These are phyloP conservation scores for Gerris lacustris DNA, from an alignment of 2,888 invertebrate genomes.

Conservation along the genomic window DNA sequence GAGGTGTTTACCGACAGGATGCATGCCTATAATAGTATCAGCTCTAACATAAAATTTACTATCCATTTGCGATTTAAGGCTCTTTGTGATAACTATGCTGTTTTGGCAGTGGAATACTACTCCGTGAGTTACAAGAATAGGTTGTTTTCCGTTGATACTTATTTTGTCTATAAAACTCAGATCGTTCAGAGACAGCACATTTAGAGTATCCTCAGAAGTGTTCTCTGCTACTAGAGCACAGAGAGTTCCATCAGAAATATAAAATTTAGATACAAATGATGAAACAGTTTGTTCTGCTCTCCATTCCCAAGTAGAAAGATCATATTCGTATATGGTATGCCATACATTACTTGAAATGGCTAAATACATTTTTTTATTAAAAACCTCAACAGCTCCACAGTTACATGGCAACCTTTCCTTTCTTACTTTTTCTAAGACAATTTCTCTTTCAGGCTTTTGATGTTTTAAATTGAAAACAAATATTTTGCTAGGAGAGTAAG, in stretches of 20 bases:
- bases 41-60: conserved; percentile 1
- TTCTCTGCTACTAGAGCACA: not conserved
- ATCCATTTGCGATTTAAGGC: not conserved
- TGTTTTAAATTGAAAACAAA: not conserved
- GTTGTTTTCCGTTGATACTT: not conserved
- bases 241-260: not conserved
- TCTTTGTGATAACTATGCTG: not conserved
- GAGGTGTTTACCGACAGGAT: not conserved
- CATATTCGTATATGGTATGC: not conserved
- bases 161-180: not conserved
- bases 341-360: not conserved
- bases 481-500: conserved; percentile 1
- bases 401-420: not conserved
- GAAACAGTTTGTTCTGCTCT: not conserved
- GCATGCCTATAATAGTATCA: conserved; percentile 3
- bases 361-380: conserved; percentile 5
- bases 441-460: not conserved
- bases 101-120: conserved; percentile 4
- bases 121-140: not conserved
- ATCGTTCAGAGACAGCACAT: conserved; percentile 5
- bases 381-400: not conserved
- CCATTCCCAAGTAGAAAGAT: not conserved
- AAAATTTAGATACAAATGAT: not conserved
- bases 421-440: not conserved
- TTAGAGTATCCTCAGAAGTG: not conserved